Percentiles rank a stretch among this genome's conserved stretches.
Conservation (phyloP, 2,888 invertebrate genomes). For the Ochropacha duplaris region DNA sequence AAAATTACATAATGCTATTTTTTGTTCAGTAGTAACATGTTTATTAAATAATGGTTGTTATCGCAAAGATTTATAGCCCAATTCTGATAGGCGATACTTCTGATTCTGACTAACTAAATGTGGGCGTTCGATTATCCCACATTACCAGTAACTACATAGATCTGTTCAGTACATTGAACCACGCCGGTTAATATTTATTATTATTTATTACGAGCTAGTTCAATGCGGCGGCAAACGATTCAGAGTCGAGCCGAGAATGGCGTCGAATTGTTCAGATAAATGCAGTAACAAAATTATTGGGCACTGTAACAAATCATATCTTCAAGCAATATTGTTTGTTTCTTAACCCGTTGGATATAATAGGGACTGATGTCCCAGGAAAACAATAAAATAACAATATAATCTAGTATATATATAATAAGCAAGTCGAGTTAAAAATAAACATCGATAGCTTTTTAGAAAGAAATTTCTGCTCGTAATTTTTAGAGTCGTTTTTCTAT, state of each 20-base stretch:
- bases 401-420: too few relatives aligned
- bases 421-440: too few relatives aligned
- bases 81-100: constrained; percentile 7
- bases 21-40: not conserved
- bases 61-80: constrained; percentile 7
- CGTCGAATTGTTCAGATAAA: constrained; percentile 9
- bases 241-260: constrained; percentile 9
- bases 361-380: too few relatives aligned
- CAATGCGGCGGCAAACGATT: constrained; percentile 14
- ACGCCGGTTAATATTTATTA: constrained; percentile 31
- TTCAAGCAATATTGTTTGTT: not conserved
- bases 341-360: too few relatives aligned
- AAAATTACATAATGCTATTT: too few relatives aligned
- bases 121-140: constrained; percentile 19
- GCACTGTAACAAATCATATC: not conserved
- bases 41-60: not conserved
- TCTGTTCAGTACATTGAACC: constrained; percentile 16
- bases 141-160: constrained; percentile 12
- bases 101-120: constrained; percentile 20
- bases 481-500: too few relatives aligned
- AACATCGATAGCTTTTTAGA: not conserved
- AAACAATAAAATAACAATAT: too few relatives aligned
- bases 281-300: constrained; percentile 8
- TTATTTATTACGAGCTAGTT: constrained; percentile 33
- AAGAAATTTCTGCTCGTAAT: too few relatives aligned